These are phyloP conservation scores for Caenorhabditis remanei DNA, from an alignment of 1,140 invertebrate genomes.

Conservation along the genomic window DNA sequence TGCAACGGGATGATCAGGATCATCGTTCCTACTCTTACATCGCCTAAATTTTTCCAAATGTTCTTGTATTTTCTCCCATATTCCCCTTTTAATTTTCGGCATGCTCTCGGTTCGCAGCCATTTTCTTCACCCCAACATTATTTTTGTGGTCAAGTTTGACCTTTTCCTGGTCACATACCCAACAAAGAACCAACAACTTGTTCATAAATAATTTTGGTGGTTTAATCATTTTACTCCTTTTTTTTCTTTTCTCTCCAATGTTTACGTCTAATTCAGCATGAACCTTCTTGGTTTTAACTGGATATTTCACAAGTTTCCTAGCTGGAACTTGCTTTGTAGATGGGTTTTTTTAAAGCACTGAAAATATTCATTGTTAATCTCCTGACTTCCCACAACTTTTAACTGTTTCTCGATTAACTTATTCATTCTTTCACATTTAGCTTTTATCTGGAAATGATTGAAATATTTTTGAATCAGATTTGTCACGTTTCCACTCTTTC, in stretches of 20 bases:
- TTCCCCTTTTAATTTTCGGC: background rate
- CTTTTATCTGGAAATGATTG: background rate
- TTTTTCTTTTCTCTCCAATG: background rate
- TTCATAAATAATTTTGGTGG: constrained; percentile 25
- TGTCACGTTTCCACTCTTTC: too few relatives aligned
- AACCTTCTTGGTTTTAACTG: too few relatives aligned
- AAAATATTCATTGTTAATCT: background rate
- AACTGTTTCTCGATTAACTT: background rate
- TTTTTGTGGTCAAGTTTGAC: background rate
- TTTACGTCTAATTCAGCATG: background rate
- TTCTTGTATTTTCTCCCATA: background rate
- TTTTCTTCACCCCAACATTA: background rate
- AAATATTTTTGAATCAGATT: too few relatives aligned
- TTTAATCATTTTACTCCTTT: background rate
- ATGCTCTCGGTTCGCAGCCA: background rate
- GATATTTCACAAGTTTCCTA: too few relatives aligned
- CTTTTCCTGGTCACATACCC: background rate
- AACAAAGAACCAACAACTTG: background rate
- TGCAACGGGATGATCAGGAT: constrained; percentile 83
- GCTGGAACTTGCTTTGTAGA: background rate
- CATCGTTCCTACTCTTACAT: constrained; percentile 72
- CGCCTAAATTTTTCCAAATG: constrained; percentile 60
- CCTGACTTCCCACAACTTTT: background rate
- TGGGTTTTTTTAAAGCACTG: background rate
- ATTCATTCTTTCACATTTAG: background rate